Evolutionary conservation across 2,113 vertebrate genomes (phyloP).

Genomic region (Sander vitreus): DNA sequence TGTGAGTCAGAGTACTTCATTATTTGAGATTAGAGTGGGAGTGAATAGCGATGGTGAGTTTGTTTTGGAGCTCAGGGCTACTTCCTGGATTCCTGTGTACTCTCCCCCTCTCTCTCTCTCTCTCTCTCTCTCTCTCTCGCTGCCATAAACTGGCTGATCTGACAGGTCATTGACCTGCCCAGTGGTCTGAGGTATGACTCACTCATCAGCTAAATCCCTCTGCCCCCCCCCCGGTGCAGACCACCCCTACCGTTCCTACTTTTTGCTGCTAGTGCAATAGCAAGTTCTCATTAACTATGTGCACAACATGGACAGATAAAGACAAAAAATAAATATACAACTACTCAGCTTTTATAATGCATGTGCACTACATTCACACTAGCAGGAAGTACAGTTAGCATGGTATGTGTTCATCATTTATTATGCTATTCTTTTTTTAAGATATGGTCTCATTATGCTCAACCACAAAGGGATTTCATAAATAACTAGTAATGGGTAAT

Average conservation of each 20-base stretch:
- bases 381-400: neutral
- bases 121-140: constrained; percentile 20
- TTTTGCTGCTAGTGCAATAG: neutral
- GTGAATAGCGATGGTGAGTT: constrained; percentile 50
- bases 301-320: neutral
- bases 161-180: constrained; percentile 69
- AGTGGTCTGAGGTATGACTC: constrained; percentile 67
- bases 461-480: constrained; percentile 14
- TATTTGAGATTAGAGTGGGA: constrained; percentile 51
- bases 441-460: constrained; percentile 12
- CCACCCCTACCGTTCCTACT: constrained; percentile 8
- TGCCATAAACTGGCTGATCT: constrained; percentile 42
- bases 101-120: neutral
- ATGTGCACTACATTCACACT: neutral
- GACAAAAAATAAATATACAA: neutral
- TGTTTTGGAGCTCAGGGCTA: constrained; percentile 53
- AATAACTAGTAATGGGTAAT: constrained; percentile 32
- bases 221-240: constrained; percentile 9
- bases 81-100: constrained; percentile 60
- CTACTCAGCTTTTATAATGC: neutral
- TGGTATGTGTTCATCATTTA: neutral
- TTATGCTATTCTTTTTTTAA: constrained; percentile 6
- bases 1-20: constrained; percentile 62
- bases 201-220: constrained; percentile 45
- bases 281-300: neutral